Percentiles rank a stretch among this genome's conserved stretches.
phyloP scores from a whole-genome alignment of 2,888 invertebrate genomes.

The Pseudococcus jackbeardsleyi region DNA sequence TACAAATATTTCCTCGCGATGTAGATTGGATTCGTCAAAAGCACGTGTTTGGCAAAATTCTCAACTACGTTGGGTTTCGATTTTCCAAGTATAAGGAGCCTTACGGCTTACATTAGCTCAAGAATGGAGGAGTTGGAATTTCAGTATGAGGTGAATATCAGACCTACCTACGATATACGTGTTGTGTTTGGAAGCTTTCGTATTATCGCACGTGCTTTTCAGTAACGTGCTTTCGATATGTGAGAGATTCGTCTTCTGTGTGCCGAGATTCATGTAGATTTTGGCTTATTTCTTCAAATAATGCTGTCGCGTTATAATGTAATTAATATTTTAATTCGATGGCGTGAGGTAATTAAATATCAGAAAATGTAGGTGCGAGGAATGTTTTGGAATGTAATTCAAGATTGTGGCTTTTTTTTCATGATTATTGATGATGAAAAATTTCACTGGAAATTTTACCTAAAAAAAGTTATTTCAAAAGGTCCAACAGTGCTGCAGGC shows the following conservation, averaged over 20 bases:
- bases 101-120: not conserved
- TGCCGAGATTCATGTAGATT: not conserved
- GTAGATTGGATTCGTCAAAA: not conserved
- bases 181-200: not conserved
- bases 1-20: not conserved
- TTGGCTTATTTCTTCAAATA: not conserved
- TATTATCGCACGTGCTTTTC: slow-evolving; percentile 3
- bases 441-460: too few relatives aligned
- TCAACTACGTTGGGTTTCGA: not conserved
- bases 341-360: not conserved
- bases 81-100: not conserved
- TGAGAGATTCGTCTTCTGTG: not conserved
- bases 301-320: not conserved
- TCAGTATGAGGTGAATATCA: not conserved
- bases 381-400: not conserved
- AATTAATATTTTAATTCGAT: not conserved
- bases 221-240: not conserved
- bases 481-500: too few relatives aligned
- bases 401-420: not conserved
- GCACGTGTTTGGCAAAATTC: not conserved
- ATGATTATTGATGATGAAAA: not conserved
- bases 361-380: not conserved
- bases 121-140: not conserved
- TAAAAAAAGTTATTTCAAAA: too few relatives aligned
- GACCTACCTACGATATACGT: not conserved